Base-by-base conservation (phyloP, 2,113 vertebrate genomes). In the Bothrops jararaca region DNA sequence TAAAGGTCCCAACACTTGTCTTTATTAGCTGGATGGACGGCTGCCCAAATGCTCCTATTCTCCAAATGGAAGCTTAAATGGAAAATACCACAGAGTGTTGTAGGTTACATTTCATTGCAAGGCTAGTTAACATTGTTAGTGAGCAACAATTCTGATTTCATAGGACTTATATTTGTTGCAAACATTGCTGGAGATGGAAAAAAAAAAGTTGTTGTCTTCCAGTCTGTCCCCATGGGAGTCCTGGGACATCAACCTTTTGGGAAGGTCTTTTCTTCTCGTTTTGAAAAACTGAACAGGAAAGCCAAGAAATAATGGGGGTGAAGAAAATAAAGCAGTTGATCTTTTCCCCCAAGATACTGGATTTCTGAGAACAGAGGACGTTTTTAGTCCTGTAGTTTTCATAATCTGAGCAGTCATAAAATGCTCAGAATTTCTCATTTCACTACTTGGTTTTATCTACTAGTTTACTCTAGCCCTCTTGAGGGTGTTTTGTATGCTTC, bases 1-100 rank as follows among this genome's bases (percentile, higher is more conserved):
- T 97, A 98, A 98, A 98, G 98, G 98, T 98, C 98, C 98, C 97
- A 98, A 98, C 98, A 98, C 98, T 98, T 98, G 98, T 98, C 98
- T 98, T 98, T 98, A 98, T 98, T 98, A 98, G 97, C 96, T 96
- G 97, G 98, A 98, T 97, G 98, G 97, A 98, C 97, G 97, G 96
- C 95, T 97, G 97, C 97, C 97, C 97, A 97, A 98, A 98, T 97
- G 97, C 97, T 96, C 97, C 97, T 96, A 97, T 97, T 97, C 95
- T 97, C 95, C 97, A 98, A 98, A 98, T 98, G 97, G 98, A 98
- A 98, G 97, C 98, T 98, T 98, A 98, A 98, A 98, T 98, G 97
- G 98, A 98, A 98, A 98, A 97, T 98, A 97, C 97, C 97, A 96
- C 96, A 95, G 96, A 96, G 97, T 98, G 97, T 98, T 97, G 96